Percentiles rank a stretch among this genome's conserved stretches.
phyloP scores from a whole-genome alignment of 2,888 invertebrate genomes.

The Ophonus ardosiacus region DNA sequence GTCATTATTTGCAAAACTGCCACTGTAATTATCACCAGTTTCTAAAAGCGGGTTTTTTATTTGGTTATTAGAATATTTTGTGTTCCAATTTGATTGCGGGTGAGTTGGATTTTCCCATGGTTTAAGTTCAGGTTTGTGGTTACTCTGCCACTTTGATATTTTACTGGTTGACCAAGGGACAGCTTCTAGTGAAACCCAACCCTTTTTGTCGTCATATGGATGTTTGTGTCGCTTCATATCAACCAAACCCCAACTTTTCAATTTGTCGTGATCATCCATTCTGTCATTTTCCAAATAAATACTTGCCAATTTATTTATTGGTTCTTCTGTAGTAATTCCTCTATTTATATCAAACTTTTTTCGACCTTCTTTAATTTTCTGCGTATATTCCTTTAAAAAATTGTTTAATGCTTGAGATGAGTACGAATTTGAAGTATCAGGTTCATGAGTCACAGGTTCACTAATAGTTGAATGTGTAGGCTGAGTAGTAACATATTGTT shows the following conservation, averaged over 20 bases:
- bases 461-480: conserved; percentile 60
- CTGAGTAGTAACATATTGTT: conserved; percentile 51
- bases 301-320: conserved; percentile 55
- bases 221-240: conserved; percentile 78
- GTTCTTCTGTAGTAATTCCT: conserved; percentile 34
- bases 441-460: conserved; percentile 71
- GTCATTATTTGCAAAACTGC: conserved; percentile 30
- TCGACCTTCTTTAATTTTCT: conserved; percentile 76
- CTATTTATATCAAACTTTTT: conserved; percentile 72
- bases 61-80: conserved; percentile 55
- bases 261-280: conserved; percentile 72
- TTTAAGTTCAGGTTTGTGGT: conserved; percentile 75
- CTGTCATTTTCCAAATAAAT: conserved; percentile 55
- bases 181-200: conserved; percentile 88
- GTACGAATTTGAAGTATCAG: conserved; percentile 69
- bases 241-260: conserved; percentile 77
- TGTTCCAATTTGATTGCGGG: conserved; percentile 44
- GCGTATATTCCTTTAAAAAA: conserved; percentile 80
- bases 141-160: conserved; percentile 87
- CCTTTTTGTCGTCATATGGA: conserved; percentile 84
- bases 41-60: conserved; percentile 46
- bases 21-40: conserved; percentile 27
- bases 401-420: conserved; percentile 81
- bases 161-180: conserved; percentile 89
- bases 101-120: conserved; percentile 69